These are phyloP conservation scores for Piscicola geometra DNA, from an alignment of 2,888 invertebrate genomes.

Conservation along the genomic window DNA sequence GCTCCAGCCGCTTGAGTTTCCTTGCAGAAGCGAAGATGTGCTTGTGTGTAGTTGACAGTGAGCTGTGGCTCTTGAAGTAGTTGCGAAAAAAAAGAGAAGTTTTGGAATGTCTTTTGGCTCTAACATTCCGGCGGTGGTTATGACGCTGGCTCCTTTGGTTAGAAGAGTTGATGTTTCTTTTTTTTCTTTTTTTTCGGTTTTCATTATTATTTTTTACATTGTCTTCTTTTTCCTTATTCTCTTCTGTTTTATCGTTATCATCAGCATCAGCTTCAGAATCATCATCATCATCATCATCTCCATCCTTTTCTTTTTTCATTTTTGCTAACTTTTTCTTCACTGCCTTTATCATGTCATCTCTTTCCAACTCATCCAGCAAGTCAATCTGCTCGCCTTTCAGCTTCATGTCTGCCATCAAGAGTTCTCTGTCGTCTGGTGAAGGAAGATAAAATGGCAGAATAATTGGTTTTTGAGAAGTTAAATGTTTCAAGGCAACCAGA, in stretches of 20 bases:
- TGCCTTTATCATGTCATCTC: neutral
- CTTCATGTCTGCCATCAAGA: conserved; percentile 17
- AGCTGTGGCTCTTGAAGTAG: no score
- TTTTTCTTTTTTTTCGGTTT: neutral
- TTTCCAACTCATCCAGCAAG: neutral
- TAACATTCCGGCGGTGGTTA: no score
- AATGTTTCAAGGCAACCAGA: no score
- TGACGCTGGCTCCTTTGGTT: no score
- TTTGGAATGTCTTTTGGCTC: no score
- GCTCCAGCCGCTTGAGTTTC: no score
- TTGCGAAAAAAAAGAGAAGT: no score
- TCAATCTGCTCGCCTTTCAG: neutral
- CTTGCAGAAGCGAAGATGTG: no score
- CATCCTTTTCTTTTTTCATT: neutral
- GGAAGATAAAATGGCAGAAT: no score
- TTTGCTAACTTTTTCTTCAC: neutral
- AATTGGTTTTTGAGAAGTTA: no score
- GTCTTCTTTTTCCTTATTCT: neutral
- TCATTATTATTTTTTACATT: neutral
- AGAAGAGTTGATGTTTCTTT: neutral
- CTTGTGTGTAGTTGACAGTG: no score
- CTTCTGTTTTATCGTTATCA: neutral
- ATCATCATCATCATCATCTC: neutral
- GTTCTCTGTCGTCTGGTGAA: conserved; percentile 14
- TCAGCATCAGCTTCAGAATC: no score